phyloP scores from a whole-genome alignment of 2,797 vertebrate genomes.

The Sphenodon punctatus region DNA sequence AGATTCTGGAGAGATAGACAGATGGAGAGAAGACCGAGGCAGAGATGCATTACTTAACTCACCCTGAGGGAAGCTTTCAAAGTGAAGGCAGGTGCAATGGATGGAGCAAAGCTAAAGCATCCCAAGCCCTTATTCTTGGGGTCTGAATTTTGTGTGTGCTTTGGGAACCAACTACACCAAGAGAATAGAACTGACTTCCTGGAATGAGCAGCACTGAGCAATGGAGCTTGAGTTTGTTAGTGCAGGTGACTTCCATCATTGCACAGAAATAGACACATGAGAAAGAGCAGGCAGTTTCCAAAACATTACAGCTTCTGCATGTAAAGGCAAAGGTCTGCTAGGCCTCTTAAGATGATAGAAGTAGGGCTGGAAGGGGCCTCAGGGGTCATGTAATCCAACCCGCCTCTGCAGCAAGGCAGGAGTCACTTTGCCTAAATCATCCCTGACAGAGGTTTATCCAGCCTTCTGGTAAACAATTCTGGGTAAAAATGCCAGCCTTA shows the following conservation, averaged over 20 bases:
- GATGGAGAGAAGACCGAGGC: not conserved
- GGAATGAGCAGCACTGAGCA: not conserved
- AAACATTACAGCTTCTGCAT: not conserved
- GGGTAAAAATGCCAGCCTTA: too few species aligned
- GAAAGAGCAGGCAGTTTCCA: not conserved
- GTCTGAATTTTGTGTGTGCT: not conserved
- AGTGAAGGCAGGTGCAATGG: slow-evolving; percentile 28
- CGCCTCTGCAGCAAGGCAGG: too few species aligned
- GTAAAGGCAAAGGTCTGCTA: not conserved
- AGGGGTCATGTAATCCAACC: too few species aligned
- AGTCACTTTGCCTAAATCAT: too few species aligned
- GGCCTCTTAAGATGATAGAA: not conserved
- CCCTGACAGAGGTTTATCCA: too few species aligned
- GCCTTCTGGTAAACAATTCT: too few species aligned
- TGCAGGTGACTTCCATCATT: not conserved
- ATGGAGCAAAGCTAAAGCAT: not conserved
- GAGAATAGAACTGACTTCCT: not conserved
- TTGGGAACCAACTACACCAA: not conserved
- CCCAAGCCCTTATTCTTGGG: not conserved
- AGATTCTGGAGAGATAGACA: not conserved
- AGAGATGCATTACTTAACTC: not conserved
- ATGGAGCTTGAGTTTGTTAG: not conserved
- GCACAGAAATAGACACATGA: not conserved
- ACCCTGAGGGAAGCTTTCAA: not conserved
- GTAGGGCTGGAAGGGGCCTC: too few species aligned